Percentiles rank a stretch among this genome's conserved stretches.
Evolutionary conservation across 2,888 invertebrate species (phyloP).

Genomic region (Rambutsinella grinnellia): DNA sequence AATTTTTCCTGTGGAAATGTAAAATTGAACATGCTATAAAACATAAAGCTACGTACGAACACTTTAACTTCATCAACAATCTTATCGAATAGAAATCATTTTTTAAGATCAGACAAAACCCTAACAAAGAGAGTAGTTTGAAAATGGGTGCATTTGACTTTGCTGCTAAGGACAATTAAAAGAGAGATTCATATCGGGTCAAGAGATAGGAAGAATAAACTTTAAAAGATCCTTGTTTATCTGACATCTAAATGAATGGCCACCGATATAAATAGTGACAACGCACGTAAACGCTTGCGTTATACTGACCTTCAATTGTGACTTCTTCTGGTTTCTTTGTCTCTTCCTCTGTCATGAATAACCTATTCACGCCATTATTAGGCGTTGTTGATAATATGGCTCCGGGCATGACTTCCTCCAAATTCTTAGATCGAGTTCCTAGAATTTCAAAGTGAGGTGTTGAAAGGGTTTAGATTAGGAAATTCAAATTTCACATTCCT

Average conservation of each 20-base stretch:
- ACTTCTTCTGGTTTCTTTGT: constrained; percentile 57
- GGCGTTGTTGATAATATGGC: neutral
- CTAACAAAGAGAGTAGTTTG: too few relatives aligned
- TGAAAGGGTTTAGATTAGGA: neutral
- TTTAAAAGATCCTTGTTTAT: too few relatives aligned
- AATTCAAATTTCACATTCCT: neutral
- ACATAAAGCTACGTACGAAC: too few relatives aligned
- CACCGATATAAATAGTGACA: too few relatives aligned
- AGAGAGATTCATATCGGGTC: too few relatives aligned
- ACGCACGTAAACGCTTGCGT: neutral
- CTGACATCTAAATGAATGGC: too few relatives aligned
- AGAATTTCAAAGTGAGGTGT: neutral
- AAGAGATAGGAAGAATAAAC: too few relatives aligned
- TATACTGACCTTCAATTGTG: constrained; percentile 53
- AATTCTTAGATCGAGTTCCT: constrained; percentile 6
- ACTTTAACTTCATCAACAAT: too few relatives aligned
- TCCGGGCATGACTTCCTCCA: constrained; percentile 53
- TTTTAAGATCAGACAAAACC: too few relatives aligned
- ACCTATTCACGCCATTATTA: constrained; percentile 38
- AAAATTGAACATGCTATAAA: neutral
- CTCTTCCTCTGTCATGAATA: constrained; percentile 60
- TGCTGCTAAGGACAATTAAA: too few relatives aligned
- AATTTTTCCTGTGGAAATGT: constrained; percentile 68
- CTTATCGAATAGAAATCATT: too few relatives aligned
- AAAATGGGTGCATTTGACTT: too few relatives aligned